phyloP scores from a whole-genome alignment of 2,888 invertebrate species.

The Creontiades dilutus region DNA sequence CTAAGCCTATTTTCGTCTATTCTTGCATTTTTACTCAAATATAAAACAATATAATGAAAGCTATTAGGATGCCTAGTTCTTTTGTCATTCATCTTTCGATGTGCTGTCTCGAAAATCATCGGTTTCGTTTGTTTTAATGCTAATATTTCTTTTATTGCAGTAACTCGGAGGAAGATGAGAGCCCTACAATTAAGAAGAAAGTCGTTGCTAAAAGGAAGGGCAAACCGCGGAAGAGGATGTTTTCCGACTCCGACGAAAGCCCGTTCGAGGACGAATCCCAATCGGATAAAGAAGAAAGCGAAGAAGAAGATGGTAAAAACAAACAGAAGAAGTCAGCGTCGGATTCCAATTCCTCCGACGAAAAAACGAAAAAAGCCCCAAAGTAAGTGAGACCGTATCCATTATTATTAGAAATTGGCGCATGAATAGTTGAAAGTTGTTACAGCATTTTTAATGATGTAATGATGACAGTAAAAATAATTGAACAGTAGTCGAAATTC shows the following conservation, averaged over 20 bases:
- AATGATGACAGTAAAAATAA: too few species aligned
- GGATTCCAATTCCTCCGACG: conserved; percentile 33
- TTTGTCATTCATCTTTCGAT: too few species aligned
- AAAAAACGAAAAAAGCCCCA: neutral
- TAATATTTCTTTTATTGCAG: neutral
- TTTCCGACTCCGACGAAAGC: conserved; percentile 51
- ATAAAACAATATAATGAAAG: too few species aligned
- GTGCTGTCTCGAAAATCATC: too few species aligned
- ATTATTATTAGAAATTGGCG: too few species aligned
- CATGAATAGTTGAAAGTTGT: too few species aligned
- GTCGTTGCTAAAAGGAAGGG: neutral
- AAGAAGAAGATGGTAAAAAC: neutral
- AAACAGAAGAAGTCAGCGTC: neutral
- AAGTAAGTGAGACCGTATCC: neutral
- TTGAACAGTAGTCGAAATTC: too few species aligned
- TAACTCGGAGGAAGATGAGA: conserved; percentile 15
- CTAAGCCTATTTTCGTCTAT: too few species aligned
- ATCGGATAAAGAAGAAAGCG: neutral
- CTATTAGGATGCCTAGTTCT: too few species aligned
- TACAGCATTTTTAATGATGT: too few species aligned
- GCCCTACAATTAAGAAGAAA: conserved; percentile 27
- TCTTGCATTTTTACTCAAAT: too few species aligned
- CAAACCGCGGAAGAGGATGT: conserved; percentile 30
- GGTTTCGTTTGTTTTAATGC: too few species aligned
- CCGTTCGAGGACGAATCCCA: neutral